These are phyloP conservation scores for Aphelenchoides fujianensis DNA, from an alignment of 1,140 invertebrate species.

Conservation along the genomic window DNA sequence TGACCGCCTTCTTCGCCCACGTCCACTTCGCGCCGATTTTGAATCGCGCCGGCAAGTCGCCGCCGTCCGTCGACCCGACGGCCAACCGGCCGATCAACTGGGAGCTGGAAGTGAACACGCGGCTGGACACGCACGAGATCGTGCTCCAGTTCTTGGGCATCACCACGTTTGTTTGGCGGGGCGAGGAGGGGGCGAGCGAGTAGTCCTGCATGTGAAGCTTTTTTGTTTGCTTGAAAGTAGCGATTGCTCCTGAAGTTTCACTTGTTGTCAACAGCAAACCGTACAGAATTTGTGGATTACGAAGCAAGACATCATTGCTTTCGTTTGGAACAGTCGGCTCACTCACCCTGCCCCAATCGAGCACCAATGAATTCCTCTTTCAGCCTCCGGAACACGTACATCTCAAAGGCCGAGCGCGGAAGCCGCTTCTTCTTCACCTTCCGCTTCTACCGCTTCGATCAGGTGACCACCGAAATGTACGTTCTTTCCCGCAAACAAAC, in stretches of 20 bases:
- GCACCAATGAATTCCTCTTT: no score
- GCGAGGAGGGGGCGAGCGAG: neutral
- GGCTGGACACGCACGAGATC: slow-evolving; percentile 39
- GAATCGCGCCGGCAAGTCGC: slow-evolving; percentile 11
- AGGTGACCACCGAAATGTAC: slow-evolving; percentile 45
- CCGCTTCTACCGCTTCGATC: slow-evolving; percentile 42
- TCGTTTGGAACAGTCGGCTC: no score
- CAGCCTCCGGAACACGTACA: slow-evolving; percentile 31
- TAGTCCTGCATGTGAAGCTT: neutral
- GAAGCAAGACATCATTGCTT: no score
- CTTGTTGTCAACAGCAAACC: slow-evolving; percentile 12
- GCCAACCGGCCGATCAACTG: slow-evolving; percentile 24
- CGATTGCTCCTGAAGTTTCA: slow-evolving; percentile 10
- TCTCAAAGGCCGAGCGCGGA: slow-evolving; percentile 9
- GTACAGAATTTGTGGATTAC: no score
- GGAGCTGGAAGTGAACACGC: slow-evolving; percentile 18
- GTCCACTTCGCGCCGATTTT: slow-evolving; percentile 22
- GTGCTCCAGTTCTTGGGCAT: slow-evolving; percentile 41
- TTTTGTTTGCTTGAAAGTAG: no score
- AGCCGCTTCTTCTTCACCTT: slow-evolving; percentile 39
- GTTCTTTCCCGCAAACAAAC: neutral
- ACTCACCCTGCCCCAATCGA: no score
- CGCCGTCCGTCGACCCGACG: neutral
- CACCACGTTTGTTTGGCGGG: no score
- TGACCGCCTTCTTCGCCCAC: neutral